Conservation (phyloP, 2,113 vertebrate genomes). For the Cyphomyrus plagiostoma region DNA sequence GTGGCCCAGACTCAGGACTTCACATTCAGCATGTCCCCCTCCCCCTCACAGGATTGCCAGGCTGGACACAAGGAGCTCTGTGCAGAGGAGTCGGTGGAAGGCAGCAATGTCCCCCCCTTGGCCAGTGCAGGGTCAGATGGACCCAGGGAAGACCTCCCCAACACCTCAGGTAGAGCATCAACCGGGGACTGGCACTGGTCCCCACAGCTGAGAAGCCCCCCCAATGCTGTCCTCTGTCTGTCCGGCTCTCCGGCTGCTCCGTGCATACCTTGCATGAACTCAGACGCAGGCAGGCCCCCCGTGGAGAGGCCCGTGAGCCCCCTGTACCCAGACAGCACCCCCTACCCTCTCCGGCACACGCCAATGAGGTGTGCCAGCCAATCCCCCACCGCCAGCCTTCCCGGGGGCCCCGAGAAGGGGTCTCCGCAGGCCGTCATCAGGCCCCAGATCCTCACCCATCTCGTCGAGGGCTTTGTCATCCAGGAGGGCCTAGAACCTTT, state of each 20-base stretch:
- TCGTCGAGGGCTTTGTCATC: conserved; percentile 91
- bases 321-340: conserved; percentile 61
- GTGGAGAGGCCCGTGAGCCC: conserved; percentile 68
- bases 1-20: background rate
- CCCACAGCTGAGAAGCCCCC: background rate
- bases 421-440: conserved; percentile 76
- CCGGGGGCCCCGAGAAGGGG: conserved; percentile 62
- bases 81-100: background rate
- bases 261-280: conserved; percentile 53
- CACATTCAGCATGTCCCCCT: background rate
- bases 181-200: background rate
- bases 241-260: conserved; percentile 17
- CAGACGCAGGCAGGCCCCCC: conserved; percentile 61
- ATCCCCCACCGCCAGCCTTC: conserved; percentile 60
- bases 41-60: background rate
- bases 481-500: conserved; percentile 86
- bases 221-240: background rate
- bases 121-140: background rate
- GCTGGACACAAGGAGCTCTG: background rate
- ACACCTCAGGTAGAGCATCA: background rate
- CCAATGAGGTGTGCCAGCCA: conserved; percentile 64
- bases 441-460: conserved; percentile 82
- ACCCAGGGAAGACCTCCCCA: background rate
- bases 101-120: background rate
- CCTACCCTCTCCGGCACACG: conserved; percentile 69